Evolutionary conservation across 2,113 vertebrate species (phyloP).

Genomic region (Ctenodactylus gundi): DNA sequence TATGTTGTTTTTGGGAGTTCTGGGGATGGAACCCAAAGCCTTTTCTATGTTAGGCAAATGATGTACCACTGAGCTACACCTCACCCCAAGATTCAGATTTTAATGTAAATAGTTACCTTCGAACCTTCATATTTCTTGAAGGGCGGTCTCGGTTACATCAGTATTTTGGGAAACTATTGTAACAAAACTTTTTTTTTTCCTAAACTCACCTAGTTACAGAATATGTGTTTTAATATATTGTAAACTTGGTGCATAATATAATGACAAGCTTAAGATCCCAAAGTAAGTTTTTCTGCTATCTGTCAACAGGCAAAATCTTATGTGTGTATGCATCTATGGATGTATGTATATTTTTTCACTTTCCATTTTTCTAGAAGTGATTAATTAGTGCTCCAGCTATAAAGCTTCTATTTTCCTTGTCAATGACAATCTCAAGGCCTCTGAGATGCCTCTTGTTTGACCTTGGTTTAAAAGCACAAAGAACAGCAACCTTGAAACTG

Average conservation of each 20-base stretch:
- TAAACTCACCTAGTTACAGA: conserved; percentile 56
- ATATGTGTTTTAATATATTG: conserved; percentile 7
- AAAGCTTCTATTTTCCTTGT: conserved; percentile 91
- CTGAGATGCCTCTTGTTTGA: conserved; percentile 88
- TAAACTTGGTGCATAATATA: conserved; percentile 29
- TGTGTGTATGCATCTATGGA: conserved; percentile 31
- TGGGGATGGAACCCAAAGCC: background rate
- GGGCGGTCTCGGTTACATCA: conserved; percentile 56
- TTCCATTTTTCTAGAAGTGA: conserved; percentile 84
- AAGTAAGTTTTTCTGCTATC: conserved; percentile 57
- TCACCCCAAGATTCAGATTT: conserved; percentile 56
- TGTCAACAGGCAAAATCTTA: conserved; percentile 37
- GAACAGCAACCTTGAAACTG: conserved; percentile 88
- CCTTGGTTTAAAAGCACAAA: conserved; percentile 90
- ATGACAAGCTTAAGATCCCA: conserved; percentile 36
- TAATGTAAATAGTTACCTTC: conserved; percentile 61
- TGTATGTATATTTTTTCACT: conserved; percentile 70
- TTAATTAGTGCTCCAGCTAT: conserved; percentile 87
- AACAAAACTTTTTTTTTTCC: conserved; percentile 49
- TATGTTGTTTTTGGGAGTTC: background rate
- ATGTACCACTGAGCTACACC: background rate
- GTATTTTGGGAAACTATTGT: conserved; percentile 29
- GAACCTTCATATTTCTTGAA: conserved; percentile 67
- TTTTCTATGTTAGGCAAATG: background rate
- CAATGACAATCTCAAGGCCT: conserved; percentile 93